A percentile compares a stretch with the other conserved stretches of the same genome.
Conservation (phyloP, 2,888 invertebrate genomes). For the Uropetala carovei region DNA sequence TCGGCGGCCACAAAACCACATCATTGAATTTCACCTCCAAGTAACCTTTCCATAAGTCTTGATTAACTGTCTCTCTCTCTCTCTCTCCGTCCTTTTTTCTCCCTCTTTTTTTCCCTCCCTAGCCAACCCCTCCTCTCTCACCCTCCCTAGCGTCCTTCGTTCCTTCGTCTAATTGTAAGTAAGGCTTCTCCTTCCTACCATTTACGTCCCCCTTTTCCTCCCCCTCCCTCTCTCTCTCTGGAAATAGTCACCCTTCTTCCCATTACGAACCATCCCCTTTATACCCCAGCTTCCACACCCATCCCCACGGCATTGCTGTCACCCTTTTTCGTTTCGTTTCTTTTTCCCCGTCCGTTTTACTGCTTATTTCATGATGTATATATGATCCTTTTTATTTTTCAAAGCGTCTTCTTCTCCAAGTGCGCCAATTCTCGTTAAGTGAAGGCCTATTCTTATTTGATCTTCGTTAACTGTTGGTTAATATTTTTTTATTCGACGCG, state of each 20-base stretch:
- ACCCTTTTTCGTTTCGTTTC: background rate
- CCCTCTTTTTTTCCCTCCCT: background rate
- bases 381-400: too few species aligned
- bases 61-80: constrained; percentile 49
- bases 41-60: constrained; percentile 64
- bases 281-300: background rate
- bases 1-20: constrained; percentile 50
- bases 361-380: too few species aligned
- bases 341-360: background rate
- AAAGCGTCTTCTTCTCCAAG: too few species aligned
- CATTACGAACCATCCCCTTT: constrained; percentile 30
- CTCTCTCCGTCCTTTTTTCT: background rate
- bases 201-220: background rate
- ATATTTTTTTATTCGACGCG: too few species aligned
- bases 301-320: background rate
- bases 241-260: constrained; percentile 1
- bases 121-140: background rate
- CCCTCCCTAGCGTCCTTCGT: background rate
- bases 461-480: too few species aligned
- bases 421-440: too few species aligned
- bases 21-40: constrained; percentile 61
- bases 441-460: too few species aligned
- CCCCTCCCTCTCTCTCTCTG: background rate
- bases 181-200: background rate
- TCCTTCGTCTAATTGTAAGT: background rate